Evolutionary conservation across 2,113 vertebrate species (phyloP).

Genomic region (Progne subis): DNA sequence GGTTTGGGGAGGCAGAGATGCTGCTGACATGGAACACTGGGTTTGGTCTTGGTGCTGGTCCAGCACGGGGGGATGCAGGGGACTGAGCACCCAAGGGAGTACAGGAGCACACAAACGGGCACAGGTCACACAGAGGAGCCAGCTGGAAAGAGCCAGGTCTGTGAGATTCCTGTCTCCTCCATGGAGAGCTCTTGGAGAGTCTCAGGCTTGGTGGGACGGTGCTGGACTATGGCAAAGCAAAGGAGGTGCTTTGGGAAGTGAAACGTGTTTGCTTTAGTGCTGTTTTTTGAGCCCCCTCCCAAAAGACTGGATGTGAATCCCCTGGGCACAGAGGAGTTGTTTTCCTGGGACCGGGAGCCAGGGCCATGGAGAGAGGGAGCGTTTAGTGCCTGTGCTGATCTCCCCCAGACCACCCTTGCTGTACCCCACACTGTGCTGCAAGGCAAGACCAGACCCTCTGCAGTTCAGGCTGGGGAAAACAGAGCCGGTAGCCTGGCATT

Average conservation of each 20-base stretch:
- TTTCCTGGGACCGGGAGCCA: neutral
- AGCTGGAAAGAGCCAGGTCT: neutral
- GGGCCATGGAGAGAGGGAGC: neutral
- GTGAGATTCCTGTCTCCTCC: neutral
- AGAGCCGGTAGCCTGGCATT: neutral
- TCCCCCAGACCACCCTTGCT: fast-evolving
- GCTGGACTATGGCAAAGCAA: neutral
- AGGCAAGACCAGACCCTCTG: neutral
- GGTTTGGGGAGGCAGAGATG: neutral
- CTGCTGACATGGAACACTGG: fast-evolving
- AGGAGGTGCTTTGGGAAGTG: neutral
- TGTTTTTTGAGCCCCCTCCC: neutral
- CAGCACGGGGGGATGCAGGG: fast-evolving
- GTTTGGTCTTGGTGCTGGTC: fast-evolving
- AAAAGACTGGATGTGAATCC: neutral
- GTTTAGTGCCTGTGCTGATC: neutral
- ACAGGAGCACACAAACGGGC: neutral
- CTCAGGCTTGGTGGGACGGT: neutral
- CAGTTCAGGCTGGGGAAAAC: neutral
- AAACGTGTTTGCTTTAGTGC: neutral
- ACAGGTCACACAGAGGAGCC: neutral
- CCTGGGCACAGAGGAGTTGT: neutral
- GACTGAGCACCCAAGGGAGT: neutral
- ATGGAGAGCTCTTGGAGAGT: neutral
- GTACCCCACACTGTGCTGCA: fast-evolving